A percentile compares a stretch with the other conserved stretches of the same genome.
Conservation (phyloP, 2,797 vertebrate species). For the Delichon dasypus region DNA sequence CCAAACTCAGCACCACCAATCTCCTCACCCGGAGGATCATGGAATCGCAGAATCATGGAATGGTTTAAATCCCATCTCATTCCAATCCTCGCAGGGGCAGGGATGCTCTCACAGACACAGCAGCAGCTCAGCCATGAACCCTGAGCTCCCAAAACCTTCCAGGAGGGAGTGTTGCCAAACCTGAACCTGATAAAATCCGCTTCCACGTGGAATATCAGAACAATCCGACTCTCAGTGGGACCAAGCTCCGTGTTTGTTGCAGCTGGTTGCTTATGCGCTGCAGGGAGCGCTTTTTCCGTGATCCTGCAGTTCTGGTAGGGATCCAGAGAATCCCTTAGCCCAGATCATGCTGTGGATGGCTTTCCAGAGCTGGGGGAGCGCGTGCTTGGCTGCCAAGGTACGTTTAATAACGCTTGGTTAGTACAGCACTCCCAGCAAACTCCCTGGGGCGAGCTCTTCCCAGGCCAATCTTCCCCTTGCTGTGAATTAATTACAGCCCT, state of each 20-base stretch:
- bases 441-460: not conserved
- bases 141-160: not conserved
- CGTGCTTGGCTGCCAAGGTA: not conserved
- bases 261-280: not conserved
- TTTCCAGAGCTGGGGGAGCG: not conserved
- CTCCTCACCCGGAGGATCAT: not conserved
- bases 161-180: rapidly evolving
- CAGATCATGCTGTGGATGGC: not conserved
- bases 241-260: rapidly evolving
- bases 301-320: not conserved
- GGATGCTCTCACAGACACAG: not conserved
- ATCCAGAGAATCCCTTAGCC: not conserved
- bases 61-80: not conserved
- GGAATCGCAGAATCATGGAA: not conserved
- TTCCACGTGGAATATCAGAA: not conserved
- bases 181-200: not conserved
- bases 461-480: not conserved
- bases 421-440: not conserved
- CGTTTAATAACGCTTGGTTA: not conserved
- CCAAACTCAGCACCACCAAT: not conserved
- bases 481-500: not conserved
- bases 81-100: not conserved
- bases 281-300: not conserved
- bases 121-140: rapidly evolving
- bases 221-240: rapidly evolving